phyloP scores from a whole-genome alignment of 35 echinoderm and acorn worm species.

The Holothuria glaberrima region DNA sequence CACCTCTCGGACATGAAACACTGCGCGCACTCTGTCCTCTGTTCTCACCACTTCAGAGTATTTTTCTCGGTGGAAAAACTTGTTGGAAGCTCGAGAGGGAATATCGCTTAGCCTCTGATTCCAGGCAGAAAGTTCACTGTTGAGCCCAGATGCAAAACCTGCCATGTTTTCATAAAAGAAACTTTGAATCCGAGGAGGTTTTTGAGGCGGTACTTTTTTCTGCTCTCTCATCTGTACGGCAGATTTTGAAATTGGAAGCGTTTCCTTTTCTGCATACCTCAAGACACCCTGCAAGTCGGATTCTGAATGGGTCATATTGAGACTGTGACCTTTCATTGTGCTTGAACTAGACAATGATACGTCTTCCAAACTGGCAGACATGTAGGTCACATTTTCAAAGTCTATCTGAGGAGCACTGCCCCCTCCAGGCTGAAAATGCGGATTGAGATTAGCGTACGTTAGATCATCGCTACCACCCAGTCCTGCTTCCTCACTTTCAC shows the following conservation, averaged over 20 bases:
- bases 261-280: slow-evolving; percentile 31
- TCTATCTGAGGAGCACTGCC: not conserved
- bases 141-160: slow-evolving; percentile 2
- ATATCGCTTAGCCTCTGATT: slow-evolving; percentile 47
- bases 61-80: slow-evolving; percentile 46
- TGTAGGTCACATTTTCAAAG: slow-evolving; percentile 33
- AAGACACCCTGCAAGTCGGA: slow-evolving; percentile 6
- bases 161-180: slow-evolving; percentile 88
- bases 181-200: slow-evolving; percentile 27
- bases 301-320: slow-evolving; percentile 40
- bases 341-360: not conserved
- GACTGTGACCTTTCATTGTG: not conserved
- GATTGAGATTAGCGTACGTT: slow-evolving; percentile 28
- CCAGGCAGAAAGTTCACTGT: not conserved
- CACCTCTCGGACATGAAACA: slow-evolving; percentile 78
- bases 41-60: slow-evolving; percentile 22
- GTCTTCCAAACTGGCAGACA: slow-evolving; percentile 38
- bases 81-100: slow-evolving; percentile 50
- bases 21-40: slow-evolving; percentile 61
- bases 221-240: slow-evolving; percentile 21
- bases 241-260: slow-evolving; percentile 56
- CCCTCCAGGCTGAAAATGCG: not conserved
- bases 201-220: slow-evolving; percentile 34
- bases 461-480: not conserved
- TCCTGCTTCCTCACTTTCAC: not conserved